phyloP scores from a whole-genome alignment of 1,140 invertebrate genomes.

The Zophobas morio region DNA sequence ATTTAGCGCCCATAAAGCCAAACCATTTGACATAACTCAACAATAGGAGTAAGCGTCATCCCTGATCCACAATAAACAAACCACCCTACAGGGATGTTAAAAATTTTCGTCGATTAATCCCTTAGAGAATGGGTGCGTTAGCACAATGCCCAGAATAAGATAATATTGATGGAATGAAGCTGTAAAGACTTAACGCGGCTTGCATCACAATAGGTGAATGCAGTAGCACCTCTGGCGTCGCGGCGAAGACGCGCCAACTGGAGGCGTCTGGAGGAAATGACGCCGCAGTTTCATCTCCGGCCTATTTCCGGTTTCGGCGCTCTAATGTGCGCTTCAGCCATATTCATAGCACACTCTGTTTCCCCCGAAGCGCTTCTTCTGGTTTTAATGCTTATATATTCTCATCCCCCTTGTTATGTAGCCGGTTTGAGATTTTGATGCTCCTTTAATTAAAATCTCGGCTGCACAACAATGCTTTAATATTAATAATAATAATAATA shows the following conservation, averaged over 20 bases:
- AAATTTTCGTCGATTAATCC: slow-evolving; percentile 21
- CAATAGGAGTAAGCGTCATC: slow-evolving; percentile 21
- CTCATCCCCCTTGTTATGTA: slow-evolving; percentile 26
- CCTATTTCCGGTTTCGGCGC: slow-evolving; percentile 66
- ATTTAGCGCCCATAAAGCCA: slow-evolving; percentile 12
- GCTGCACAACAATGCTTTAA: slow-evolving; percentile 12
- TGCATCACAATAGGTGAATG: slow-evolving; percentile 42
- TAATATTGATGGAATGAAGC: slow-evolving; percentile 39
- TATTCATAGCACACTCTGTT: slow-evolving; percentile 50
- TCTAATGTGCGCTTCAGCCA: slow-evolving; percentile 62
- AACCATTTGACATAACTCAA: slow-evolving; percentile 22
- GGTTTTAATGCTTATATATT: slow-evolving; percentile 45
- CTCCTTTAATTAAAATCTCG: slow-evolving; percentile 31
- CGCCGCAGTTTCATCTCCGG: slow-evolving; percentile 69
- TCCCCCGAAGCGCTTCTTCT: slow-evolving; percentile 46
- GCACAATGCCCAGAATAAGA: slow-evolving; percentile 21
- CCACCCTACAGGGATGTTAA: not conserved
- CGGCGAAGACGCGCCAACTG: slow-evolving; percentile 59
- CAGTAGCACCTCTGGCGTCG: slow-evolving; percentile 44
- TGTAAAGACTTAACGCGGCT: slow-evolving; percentile 37
- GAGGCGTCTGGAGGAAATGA: slow-evolving; percentile 68
- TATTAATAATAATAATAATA: too few relatives aligned
- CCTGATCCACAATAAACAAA: slow-evolving; percentile 33
- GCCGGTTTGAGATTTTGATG: slow-evolving; percentile 12
- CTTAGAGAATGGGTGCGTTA: slow-evolving; percentile 10